Percentiles rank a stretch among this genome's conserved stretches.
Evolutionary conservation across 1,140 invertebrate species (phyloP).

Genomic region (Eupeodes corollae): DNA sequence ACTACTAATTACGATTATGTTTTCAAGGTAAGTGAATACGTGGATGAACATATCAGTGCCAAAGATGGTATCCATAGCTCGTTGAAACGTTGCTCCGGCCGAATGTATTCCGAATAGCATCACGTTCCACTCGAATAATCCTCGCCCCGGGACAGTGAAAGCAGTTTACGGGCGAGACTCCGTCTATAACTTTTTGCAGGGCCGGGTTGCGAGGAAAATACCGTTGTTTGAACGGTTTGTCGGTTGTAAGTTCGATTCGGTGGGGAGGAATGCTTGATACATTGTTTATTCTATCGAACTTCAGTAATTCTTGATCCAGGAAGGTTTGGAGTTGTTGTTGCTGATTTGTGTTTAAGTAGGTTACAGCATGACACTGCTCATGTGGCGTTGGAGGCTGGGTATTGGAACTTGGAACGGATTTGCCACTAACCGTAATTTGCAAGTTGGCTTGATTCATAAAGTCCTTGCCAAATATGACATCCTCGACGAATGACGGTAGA

Average conservation of each 20-base stretch:
- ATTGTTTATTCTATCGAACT: background rate
- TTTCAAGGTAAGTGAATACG: slow-evolving; percentile 26
- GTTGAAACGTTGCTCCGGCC: slow-evolving; percentile 2
- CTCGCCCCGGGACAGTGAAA: slow-evolving; percentile 33
- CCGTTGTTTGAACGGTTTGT: background rate
- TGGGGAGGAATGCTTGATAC: background rate
- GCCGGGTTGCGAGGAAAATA: slow-evolving; percentile 1
- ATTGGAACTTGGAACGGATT: too few relatives aligned
- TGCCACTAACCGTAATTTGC: too few relatives aligned
- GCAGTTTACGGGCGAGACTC: slow-evolving; percentile 31
- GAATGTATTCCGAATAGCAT: slow-evolving; percentile 10
- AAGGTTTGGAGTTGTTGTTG: background rate
- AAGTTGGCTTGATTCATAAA: too few relatives aligned
- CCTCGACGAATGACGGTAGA: too few relatives aligned
- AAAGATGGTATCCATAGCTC: background rate
- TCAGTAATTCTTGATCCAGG: background rate
- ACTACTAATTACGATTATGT: slow-evolving; percentile 12
- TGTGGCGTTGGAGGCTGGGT: too few relatives aligned
- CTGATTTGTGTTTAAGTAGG: too few relatives aligned
- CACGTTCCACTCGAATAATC: slow-evolving; percentile 30
- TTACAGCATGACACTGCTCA: too few relatives aligned
- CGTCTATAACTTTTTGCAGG: slow-evolving; percentile 12
- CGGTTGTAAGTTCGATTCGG: background rate
- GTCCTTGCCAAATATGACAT: too few relatives aligned
- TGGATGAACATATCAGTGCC: slow-evolving; percentile 11